These are phyloP conservation scores for Lamprotornis superbus DNA, from an alignment of 2,113 vertebrate genomes.

Conservation along the genomic window DNA sequence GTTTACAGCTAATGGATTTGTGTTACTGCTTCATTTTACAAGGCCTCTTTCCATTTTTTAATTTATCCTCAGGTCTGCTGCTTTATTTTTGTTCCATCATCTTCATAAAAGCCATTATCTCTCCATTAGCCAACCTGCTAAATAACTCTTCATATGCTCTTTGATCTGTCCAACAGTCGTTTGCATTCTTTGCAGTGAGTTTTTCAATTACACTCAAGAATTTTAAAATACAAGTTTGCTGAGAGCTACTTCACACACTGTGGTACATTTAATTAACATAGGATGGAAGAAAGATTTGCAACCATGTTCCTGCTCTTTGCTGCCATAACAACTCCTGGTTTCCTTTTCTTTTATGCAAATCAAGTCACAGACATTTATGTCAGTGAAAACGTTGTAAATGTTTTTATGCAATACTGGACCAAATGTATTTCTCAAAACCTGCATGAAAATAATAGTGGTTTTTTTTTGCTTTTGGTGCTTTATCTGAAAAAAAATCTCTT, in stretches of 20 bases:
- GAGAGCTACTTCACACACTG: slow-evolving; percentile 36
- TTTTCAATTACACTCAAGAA: slow-evolving; percentile 63
- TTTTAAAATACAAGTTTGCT: slow-evolving; percentile 26
- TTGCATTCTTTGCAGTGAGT: slow-evolving; percentile 11
- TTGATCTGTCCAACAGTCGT: slow-evolving; percentile 64
- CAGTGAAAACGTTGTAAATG: slow-evolving; percentile 37
- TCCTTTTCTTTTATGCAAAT: slow-evolving; percentile 71
- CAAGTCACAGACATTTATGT: slow-evolving; percentile 68
- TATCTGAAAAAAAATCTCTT: not conserved
- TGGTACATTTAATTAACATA: slow-evolving; percentile 16
- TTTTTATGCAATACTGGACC: slow-evolving; percentile 17
- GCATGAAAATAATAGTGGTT: slow-evolving; percentile 29
- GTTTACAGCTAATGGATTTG: slow-evolving; percentile 51
- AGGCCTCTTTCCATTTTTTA: slow-evolving; percentile 52
- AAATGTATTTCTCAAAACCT: slow-evolving; percentile 39
- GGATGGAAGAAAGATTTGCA: slow-evolving; percentile 17
- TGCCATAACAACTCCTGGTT: slow-evolving; percentile 55
- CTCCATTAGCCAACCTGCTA: slow-evolving; percentile 66
- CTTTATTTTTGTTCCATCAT: slow-evolving; percentile 47
- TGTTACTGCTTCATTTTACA: slow-evolving; percentile 48
- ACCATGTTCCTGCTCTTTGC: slow-evolving; percentile 12
- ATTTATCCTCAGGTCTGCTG: slow-evolving; percentile 52
- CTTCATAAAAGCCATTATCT: slow-evolving; percentile 65
- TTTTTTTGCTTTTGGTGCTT: slow-evolving; percentile 27
- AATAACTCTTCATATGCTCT: slow-evolving; percentile 58